A percentile compares a stretch with the other conserved stretches of the same genome.
Conservation (phyloP, 2,888 invertebrate species). For the Spialia ferax region DNA sequence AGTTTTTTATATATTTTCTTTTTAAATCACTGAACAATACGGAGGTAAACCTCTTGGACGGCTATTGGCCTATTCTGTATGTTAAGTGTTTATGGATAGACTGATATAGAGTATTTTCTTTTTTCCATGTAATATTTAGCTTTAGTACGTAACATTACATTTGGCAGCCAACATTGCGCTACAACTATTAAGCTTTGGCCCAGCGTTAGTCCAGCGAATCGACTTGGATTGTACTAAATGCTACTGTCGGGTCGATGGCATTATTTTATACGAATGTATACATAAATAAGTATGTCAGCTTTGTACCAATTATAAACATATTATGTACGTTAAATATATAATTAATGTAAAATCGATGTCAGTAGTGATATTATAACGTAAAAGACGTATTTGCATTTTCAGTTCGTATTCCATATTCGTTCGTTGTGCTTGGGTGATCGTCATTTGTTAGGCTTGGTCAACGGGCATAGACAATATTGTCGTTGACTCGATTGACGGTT, state of each 20-base stretch:
- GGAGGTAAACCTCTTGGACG: conserved; percentile 43
- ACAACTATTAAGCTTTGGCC: conserved; percentile 11
- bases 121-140: conserved; percentile 42
- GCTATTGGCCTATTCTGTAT: conserved; percentile 65
- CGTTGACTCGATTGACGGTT: neutral
- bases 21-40: conserved; percentile 19
- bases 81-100: conserved; percentile 66
- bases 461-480: conserved; percentile 1
- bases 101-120: conserved; percentile 58
- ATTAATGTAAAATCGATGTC: conserved; percentile 36
- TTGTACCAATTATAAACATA: conserved; percentile 38
- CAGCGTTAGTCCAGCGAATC: neutral
- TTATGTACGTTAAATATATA: conserved; percentile 25
- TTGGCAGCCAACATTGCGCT: conserved; percentile 31
- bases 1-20: conserved; percentile 24
- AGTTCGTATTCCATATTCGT: conserved; percentile 10
- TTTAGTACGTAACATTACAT: conserved; percentile 38
- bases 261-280: conserved; percentile 29
- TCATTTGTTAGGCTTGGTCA: conserved; percentile 7
- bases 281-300: conserved; percentile 37
- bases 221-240: neutral
- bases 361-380: conserved; percentile 35
- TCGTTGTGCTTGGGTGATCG: conserved; percentile 22
- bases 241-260: conserved; percentile 7
- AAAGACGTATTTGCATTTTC: conserved; percentile 21